Evolutionary conservation across 2,113 vertebrate genomes (phyloP).

Genomic region (Oreochromis spilurus): DNA sequence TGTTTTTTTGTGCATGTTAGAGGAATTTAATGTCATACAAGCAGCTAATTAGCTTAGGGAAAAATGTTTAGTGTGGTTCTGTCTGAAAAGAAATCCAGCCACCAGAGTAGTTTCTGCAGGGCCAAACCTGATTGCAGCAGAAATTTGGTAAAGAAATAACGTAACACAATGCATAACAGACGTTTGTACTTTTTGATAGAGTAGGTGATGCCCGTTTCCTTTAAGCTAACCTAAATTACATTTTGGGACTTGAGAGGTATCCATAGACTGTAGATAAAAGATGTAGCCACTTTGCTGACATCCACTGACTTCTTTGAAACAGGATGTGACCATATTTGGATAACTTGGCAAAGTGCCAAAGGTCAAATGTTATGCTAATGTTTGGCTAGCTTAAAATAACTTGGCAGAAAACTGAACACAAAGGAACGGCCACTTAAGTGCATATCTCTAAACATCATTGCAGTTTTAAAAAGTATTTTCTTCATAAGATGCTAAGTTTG

Average conservation of each 20-base stretch:
- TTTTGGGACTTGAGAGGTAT: fast-evolving
- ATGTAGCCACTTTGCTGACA: neutral
- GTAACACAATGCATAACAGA: neutral
- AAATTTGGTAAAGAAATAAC: fast-evolving
- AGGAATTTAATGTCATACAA: neutral
- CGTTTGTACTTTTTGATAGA: fast-evolving
- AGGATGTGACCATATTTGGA: neutral
- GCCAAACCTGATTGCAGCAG: neutral
- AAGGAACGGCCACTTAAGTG: neutral
- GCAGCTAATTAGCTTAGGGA: neutral
- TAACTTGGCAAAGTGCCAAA: neutral
- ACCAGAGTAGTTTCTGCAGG: neutral
- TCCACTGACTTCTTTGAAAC: fast-evolving
- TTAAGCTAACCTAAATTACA: neutral
- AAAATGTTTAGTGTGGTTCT: neutral
- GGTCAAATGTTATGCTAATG: neutral
- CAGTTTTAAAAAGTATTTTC: neutral
- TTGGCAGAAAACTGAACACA: neutral
- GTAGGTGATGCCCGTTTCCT: fast-evolving
- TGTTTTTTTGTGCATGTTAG: neutral
- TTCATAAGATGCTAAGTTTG: neutral
- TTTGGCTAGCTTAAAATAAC: neutral
- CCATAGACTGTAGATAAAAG: neutral
- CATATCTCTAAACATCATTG: neutral
- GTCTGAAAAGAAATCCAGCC: fast-evolving